phyloP scores from a whole-genome alignment of 2,888 invertebrate species.

The Litoditis marina region DNA sequence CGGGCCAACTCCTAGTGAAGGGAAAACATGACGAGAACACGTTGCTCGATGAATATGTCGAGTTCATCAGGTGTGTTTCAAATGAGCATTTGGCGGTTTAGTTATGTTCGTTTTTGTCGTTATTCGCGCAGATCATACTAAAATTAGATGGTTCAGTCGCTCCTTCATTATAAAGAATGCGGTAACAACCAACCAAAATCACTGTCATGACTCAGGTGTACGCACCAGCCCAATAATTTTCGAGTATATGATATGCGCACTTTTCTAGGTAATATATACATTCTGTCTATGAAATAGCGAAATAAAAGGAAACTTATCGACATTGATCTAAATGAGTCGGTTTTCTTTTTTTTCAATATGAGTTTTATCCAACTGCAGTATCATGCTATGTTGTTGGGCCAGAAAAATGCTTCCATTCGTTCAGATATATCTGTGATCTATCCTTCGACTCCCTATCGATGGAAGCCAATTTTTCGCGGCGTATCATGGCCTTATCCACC shows the following conservation, averaged over 20 bases:
- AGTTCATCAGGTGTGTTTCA: conserved; percentile 9
- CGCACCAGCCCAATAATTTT: too few species aligned
- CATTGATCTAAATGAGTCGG: neutral
- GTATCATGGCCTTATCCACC: conserved; percentile 33
- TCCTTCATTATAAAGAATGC: too few species aligned
- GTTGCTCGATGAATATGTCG: neutral
- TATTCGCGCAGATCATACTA: too few species aligned
- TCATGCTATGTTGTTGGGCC: too few species aligned
- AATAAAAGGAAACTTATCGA: too few species aligned
- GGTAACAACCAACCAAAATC: too few species aligned
- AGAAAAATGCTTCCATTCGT: neutral
- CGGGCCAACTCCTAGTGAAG: neutral
- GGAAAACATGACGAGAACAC: neutral
- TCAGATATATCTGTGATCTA: conserved; percentile 16
- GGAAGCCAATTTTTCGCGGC: conserved; percentile 32
- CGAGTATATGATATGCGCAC: too few species aligned
- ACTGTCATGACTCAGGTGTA: too few species aligned
- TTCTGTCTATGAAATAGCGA: too few species aligned
- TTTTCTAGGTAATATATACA: too few species aligned
- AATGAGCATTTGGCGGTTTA: neutral
- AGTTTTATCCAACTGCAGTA: neutral
- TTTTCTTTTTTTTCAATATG: neutral
- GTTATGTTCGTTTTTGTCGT: neutral
- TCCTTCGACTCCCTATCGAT: conserved; percentile 29
- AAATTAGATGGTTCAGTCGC: too few species aligned